Evolutionary conservation across 1,140 invertebrate species (phyloP).

Genomic region (Drosophila chauvacae): DNA sequence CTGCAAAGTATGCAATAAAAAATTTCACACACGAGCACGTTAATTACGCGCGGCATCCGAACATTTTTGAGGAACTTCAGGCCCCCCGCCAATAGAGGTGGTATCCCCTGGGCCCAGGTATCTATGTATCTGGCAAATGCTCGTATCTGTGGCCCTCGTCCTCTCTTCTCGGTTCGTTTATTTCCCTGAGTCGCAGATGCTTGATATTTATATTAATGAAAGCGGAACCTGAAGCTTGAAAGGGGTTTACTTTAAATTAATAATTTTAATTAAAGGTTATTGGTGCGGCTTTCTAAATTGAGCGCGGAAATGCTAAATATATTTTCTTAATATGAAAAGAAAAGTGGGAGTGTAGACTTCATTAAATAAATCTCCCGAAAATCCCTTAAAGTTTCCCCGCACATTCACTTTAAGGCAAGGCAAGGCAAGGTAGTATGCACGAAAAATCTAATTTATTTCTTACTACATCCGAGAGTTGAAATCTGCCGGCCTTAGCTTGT

Average conservation of each 20-base stretch:
- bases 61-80: conserved; percentile 44
- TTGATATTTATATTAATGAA: conserved; percentile 9
- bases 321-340: background rate
- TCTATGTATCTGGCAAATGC: conserved; percentile 15
- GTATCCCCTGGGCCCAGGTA: background rate
- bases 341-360: too few species aligned
- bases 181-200: conserved; percentile 5
- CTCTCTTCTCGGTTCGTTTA: conserved; percentile 2
- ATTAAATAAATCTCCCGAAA: background rate
- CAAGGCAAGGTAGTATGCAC: background rate
- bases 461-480: background rate
- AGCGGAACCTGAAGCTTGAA: background rate
- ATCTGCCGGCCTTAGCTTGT: background rate
- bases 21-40: conserved; percentile 78
- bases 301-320: background rate
- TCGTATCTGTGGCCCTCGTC: background rate
- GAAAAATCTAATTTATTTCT: conserved; percentile 13
- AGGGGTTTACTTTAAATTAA: conserved; percentile 5
- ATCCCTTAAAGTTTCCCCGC: background rate
- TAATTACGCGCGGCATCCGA: conserved; percentile 60
- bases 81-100: conserved; percentile 4
- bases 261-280: conserved; percentile 8
- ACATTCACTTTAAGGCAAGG: background rate
- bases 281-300: conserved; percentile 5
- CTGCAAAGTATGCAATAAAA: conserved; percentile 79